These are phyloP conservation scores for Pachliopta kotzebuea DNA, from an alignment of 2,888 invertebrate genomes.

Conservation along the genomic window DNA sequence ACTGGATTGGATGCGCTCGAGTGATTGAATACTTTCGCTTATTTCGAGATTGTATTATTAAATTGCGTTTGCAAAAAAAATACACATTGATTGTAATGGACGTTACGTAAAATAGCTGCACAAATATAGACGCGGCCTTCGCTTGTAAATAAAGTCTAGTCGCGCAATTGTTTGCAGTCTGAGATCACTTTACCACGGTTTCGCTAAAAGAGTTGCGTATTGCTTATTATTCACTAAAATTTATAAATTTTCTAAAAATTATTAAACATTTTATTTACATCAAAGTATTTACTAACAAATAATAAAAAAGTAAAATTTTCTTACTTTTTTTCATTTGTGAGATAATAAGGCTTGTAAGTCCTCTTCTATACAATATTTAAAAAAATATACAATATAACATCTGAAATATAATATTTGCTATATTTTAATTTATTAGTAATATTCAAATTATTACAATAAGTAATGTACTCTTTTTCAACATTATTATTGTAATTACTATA, in stretches of 20 bases:
- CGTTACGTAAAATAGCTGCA: slow-evolving; percentile 28
- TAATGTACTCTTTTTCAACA: neutral
- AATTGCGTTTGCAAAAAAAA: slow-evolving; percentile 25
- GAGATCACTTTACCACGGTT: slow-evolving; percentile 30
- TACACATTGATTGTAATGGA: slow-evolving; percentile 28
- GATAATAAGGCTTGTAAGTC: neutral
- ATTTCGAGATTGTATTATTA: slow-evolving; percentile 34
- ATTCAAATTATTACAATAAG: neutral
- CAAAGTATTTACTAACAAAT: neutral
- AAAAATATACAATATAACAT: no score
- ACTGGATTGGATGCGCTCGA: slow-evolving; percentile 63
- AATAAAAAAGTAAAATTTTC: neutral
- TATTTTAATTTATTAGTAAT: neutral
- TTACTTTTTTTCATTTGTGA: no score
- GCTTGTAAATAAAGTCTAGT: slow-evolving; percentile 35
- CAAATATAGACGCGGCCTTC: slow-evolving; percentile 43
- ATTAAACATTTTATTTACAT: neutral
- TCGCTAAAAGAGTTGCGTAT: neutral
- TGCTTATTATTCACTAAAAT: neutral
- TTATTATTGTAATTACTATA: slow-evolving; percentile 19
- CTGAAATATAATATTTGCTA: no score
- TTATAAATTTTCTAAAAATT: neutral
- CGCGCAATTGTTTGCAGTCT: slow-evolving; percentile 44
- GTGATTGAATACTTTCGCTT: slow-evolving; percentile 65
- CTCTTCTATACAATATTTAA: no score